Evolutionary conservation across 1,140 invertebrate genomes (phyloP), one percentile per base, ranked within the genome.

Genomic region (Drosophila takahashii): DNA sequence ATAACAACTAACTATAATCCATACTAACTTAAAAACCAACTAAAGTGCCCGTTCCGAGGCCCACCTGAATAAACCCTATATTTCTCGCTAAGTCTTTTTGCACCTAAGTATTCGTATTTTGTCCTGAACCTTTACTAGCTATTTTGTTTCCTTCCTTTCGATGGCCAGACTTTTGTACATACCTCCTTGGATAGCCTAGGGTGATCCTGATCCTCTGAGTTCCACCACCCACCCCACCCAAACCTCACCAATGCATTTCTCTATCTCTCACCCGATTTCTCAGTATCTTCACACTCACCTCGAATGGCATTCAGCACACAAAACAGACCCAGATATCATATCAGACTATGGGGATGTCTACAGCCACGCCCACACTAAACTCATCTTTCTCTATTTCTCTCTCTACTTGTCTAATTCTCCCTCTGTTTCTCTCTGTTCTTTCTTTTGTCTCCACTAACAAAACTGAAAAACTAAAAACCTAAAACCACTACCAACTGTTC

Each of bases 121-220:
- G 51, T 58, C 52, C 56, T 70, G 34, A 56, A 50, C 11, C 42
- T 57, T 69, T 44, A 52, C 51, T 77, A 73, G 75, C n/a, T 58
- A 42, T 66, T 58, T 69, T 67, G 45, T 52, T 37, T 59, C 42
- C 16, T 34, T 75, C 9, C 60, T 57, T 75, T 75, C 62, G 53
- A 71, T 90, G 58, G 84, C 80, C 85, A 90, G 84, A 90, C 75
- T 80, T 67, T 64, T 83, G 79, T 81, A 81, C 42, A 81, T 84
- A 81, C 42, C 10, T 64, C 70, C 32, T 37, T 58, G 32, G 41
- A 29, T 47, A 65, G 61, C 10, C 42, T n/a, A 45, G 58, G 58
- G 58, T 57, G 45, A n/a, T 18, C 6, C 15, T 16, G 2, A 42
- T 42, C 37, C 66, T n/a, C 26, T 32, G 34, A 37, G 15, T 44